Evolutionary conservation across 2,888 invertebrate genomes (phyloP), one percentile per base, ranked within the genome.

Genomic region (Caenorhabditis sp.): DNA sequence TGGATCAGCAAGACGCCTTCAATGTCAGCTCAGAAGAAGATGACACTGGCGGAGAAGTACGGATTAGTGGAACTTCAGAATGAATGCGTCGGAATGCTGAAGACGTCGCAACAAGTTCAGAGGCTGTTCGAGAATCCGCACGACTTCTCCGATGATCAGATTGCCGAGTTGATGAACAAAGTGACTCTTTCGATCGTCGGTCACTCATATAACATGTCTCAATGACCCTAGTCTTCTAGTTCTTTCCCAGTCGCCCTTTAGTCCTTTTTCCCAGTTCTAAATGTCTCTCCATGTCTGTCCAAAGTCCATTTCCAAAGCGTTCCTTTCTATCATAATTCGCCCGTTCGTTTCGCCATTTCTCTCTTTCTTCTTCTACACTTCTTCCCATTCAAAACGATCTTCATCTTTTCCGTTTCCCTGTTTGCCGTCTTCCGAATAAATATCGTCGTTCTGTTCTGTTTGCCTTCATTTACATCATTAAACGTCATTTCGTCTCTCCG

Each of bases 51-150:
- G 0, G 72, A 65, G 51, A 72, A 65, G 28, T 58, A 58, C 18
- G 55, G 24, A 1, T 24, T 72, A 13, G 50, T 58, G 0, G 72
- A 72, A 4, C 58, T 70, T 6, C 40, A 72, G 65, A 64, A 64
- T 24, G 72, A 65, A 1, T 72, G 72, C 26, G 55, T 72, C 6
- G 20, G 18, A 5, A 56, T 72, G 58, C 22, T 72, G 37, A 72
- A 65, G 15, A 64, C 72, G n/a, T 72, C 72, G 13, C 50, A 56
- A 18, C 65, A 72, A 65, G 24, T 72, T 1, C 64, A 72, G 58
- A 44, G 56, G 11, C 50, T 72, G 15, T 58, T 72, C n/a, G 58
- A 64, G 24, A 56, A 58, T 26, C 64, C 72, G 0, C 47, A 51
- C 20, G 56, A 56, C 9, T 62, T 62, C 32, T 55, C 32, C 0